A percentile compares a stretch with the other conserved stretches of the same genome.
These are phyloP conservation scores for Cheirogaleus major DNA, from an alignment of 2,797 vertebrate genomes.

Conservation along the genomic window DNA sequence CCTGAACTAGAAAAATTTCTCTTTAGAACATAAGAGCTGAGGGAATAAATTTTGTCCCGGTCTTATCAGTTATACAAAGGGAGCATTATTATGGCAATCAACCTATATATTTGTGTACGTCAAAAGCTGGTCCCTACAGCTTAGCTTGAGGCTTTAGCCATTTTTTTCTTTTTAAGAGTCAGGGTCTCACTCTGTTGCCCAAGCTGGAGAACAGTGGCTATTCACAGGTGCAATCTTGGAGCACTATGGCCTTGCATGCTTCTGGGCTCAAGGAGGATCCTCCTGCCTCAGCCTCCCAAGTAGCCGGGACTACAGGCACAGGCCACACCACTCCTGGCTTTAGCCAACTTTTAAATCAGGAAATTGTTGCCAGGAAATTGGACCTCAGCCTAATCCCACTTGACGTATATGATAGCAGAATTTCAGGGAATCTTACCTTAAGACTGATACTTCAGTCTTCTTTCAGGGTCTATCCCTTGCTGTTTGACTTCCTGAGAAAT, in stretches of 20 bases:
- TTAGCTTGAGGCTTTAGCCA: not conserved
- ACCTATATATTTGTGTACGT: not conserved
- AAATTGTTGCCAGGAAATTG: conserved; percentile 24
- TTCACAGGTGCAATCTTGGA: not conserved
- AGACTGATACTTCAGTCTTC: not conserved
- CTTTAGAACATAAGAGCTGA: conserved; percentile 25
- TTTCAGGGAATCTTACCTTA: not conserved
- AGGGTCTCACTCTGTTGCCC: not conserved
- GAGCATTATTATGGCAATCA: not conserved
- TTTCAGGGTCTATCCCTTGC: not conserved
- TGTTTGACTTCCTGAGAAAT: conserved; percentile 14
- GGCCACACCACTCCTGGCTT: not conserved
- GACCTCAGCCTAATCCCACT: not conserved
- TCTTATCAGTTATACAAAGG: not conserved
- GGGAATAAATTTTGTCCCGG: conserved; percentile 7
- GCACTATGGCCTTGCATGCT: too few species aligned
- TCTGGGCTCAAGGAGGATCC: not conserved
- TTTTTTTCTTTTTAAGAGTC: not conserved
- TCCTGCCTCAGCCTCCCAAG: not conserved
- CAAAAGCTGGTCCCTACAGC: not conserved
- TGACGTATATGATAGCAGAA: not conserved
- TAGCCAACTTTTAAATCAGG: not conserved
- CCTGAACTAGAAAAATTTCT: conserved; percentile 36
- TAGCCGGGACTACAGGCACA: not conserved
- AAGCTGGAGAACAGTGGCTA: not conserved